Evolutionary conservation across 1,140 invertebrate species (phyloP).

Genomic region (Orchestia grillus): DNA sequence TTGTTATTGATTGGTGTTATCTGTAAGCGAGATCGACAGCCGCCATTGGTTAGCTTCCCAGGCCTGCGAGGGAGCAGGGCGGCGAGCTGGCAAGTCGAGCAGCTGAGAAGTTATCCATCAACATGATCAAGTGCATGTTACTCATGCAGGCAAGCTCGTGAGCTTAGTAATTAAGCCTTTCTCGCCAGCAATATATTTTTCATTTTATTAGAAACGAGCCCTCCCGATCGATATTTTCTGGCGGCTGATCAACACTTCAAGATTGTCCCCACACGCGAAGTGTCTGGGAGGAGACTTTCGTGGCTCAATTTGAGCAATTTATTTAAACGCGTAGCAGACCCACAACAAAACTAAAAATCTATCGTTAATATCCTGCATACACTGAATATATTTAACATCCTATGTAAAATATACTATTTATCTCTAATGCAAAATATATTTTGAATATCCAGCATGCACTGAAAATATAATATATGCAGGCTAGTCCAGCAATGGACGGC

Average conservation of each 20-base stretch:
- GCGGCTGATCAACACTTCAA: not conserved
- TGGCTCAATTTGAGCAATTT: not conserved
- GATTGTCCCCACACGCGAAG: not conserved
- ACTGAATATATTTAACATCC: too few species aligned
- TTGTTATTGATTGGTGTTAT: conserved; percentile 34
- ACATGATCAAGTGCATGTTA: not conserved
- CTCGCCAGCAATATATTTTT: not conserved
- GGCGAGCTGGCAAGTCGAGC: too few species aligned
- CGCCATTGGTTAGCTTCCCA: conserved; percentile 28
- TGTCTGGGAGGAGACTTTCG: not conserved
- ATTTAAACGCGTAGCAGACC: not conserved
- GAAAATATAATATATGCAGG: too few species aligned
- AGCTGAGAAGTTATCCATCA: not conserved
- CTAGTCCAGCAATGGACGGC: too few species aligned
- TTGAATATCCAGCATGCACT: too few species aligned
- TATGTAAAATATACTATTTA: too few species aligned
- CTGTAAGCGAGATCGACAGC: conserved; percentile 13
- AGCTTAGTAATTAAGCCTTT: not conserved
- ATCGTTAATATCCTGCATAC: too few species aligned
- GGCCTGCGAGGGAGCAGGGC: not conserved
- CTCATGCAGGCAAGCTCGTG: not conserved
- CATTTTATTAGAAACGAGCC: not conserved
- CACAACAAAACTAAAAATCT: not conserved
- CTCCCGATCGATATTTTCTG: not conserved
- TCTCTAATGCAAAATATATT: too few species aligned